Base-by-base conservation (phyloP, 2,888 invertebrate species). In the Leptogaster cylindrica region DNA sequence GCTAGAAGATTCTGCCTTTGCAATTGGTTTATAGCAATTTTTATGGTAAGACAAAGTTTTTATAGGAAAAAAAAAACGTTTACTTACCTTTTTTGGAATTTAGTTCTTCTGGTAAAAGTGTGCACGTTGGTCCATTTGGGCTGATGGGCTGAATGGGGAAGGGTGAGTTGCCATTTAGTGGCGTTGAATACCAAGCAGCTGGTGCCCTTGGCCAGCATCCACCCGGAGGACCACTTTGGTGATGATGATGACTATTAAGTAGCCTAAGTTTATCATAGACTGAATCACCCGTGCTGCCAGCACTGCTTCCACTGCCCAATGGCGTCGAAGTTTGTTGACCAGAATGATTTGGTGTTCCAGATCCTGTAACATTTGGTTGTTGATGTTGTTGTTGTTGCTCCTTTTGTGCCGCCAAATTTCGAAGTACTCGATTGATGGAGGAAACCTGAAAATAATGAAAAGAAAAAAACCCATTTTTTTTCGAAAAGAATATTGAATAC, bases 391-490 rank as follows among this genome's bases (percentile, higher is more conserved):
- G 72, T 23, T 73, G 79, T 68, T 79, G 79, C 58, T 79, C 97
- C 82, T 97, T 98, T 82, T 96, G 95, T 58, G 95, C 93, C 23
- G 97, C 95, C 76, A 98, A 85, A 83, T 97, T 98, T 71, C 98
- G 86, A 68, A 98, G 86, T 70, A 98, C 98, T 75, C 98, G 90
- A 86, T 98, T 98, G 82, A 98, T 98, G 77, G 96, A 97, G 70
- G 97, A 97, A 73, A 97, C 96, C 96, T 97, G 33, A 16, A 12
- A 39, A 58, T 2, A 23, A 31, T 16, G 20, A 18, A 55, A 31
- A 8, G 31, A 36, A 33, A 20, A 31, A 52, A 7, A 52, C 16
- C n/a, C n/a, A n/a, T n/a, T n/a, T n/a, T n/a, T n/a, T n/a, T n/a
- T n/a, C n/a, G 5, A 4, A 23, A 48, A 23, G 48, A 18, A 23